Evolutionary conservation across 2,888 invertebrate species (phyloP).

Genomic region (Meganola albula): DNA sequence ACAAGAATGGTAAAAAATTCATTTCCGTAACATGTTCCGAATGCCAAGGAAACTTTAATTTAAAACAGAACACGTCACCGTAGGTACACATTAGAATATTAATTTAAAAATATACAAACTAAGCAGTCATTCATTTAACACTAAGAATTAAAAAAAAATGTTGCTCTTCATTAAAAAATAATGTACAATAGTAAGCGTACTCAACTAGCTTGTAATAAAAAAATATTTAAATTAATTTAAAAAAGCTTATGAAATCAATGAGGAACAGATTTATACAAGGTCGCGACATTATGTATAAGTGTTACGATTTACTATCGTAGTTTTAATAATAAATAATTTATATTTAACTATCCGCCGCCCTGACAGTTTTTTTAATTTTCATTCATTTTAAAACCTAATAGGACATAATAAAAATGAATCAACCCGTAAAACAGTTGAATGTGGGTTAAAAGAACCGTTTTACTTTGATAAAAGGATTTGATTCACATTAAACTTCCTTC

Average conservation of each 20-base stretch:
- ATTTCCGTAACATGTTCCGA: constrained; percentile 34
- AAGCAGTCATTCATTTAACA: constrained; percentile 74
- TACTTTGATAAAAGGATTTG: no score
- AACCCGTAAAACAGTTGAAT: no score
- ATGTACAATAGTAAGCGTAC: constrained; percentile 73
- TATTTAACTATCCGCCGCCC: constrained; percentile 36
- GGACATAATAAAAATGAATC: no score
- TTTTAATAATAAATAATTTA: constrained; percentile 45
- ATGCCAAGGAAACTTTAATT: constrained; percentile 44
- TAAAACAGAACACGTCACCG: constrained; percentile 56
- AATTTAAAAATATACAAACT: constrained; percentile 70
- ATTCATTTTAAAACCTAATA: no score
- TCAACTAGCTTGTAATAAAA: constrained; percentile 61
- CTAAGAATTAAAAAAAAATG: constrained; percentile 51
- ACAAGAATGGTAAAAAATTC: constrained; percentile 30
- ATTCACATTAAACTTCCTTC: no score
- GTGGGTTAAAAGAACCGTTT: no score
- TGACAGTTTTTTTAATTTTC: no score
- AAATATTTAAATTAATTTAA: constrained; percentile 50
- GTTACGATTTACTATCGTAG: constrained; percentile 28
- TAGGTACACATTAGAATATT: constrained; percentile 50
- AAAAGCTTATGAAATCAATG: constrained; percentile 38
- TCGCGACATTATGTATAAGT: constrained; percentile 28
- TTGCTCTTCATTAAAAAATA: constrained; percentile 54
- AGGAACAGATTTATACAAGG: constrained; percentile 58